A percentile compares a stretch with the other conserved stretches of the same genome.
phyloP scores from a whole-genome alignment of 1,140 invertebrate species.

The honey bee (Apis mellifera) region Amel_HAv3.1 CM009940.2:11754501-11755000 shows the following conservation, averaged over 20 bases:
- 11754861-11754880: background rate
- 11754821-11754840: background rate
- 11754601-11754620: too few relatives aligned
- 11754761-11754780: slow-evolving; percentile 14
- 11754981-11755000: slow-evolving; percentile 16
- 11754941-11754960: background rate
- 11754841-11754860: background rate
- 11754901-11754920: background rate
- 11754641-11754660: background rate
- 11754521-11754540: too few relatives aligned
- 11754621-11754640: too few relatives aligned
- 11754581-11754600: too few relatives aligned
- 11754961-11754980: background rate
- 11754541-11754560: too few relatives aligned
- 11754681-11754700: background rate
- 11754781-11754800: background rate
- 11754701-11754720: background rate
- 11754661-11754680: background rate
- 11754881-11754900: background rate
- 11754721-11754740: background rate
- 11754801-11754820: background rate
- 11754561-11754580: too few relatives aligned
- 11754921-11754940: background rate
- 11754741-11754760: background rate
- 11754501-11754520: too few relatives aligned